phyloP scores from a whole-genome alignment of 2,797 vertebrate species.

The Gambelia wislizenii region DNA sequence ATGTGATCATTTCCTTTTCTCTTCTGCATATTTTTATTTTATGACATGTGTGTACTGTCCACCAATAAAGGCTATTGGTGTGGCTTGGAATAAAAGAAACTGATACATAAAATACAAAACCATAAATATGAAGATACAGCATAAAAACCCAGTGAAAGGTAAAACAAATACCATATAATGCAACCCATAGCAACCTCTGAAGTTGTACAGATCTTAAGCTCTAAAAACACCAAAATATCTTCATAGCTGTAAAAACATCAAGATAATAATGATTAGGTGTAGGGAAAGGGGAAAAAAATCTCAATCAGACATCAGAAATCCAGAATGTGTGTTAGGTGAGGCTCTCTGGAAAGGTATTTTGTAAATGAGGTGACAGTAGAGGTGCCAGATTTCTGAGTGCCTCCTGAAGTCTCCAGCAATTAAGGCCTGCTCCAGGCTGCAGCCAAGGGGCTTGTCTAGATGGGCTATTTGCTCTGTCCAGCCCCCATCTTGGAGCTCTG shows the following conservation, averaged over 20 bases:
- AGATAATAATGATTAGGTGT: not conserved
- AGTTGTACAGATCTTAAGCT: not conserved
- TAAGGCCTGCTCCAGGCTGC: too few relatives aligned
- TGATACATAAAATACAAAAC: not conserved
- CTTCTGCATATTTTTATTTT: not conserved
- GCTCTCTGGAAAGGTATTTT: not conserved
- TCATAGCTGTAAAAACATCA: not conserved
- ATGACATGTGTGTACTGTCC: not conserved
- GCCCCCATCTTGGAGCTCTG: too few relatives aligned
- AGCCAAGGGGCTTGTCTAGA: too few relatives aligned
- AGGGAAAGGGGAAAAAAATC: not conserved
- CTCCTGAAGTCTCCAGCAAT: too few relatives aligned
- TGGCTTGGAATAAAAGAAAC: not conserved
- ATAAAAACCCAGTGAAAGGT: not conserved
- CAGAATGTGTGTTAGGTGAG: not conserved
- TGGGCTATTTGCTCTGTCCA: too few relatives aligned
- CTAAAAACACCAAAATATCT: not conserved
- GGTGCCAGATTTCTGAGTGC: too few relatives aligned
- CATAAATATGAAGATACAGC: not conserved
- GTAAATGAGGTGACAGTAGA: not conserved
- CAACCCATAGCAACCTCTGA: not conserved
- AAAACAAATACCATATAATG: not conserved
- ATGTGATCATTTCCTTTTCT: not conserved
- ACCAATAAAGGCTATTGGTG: not conserved
- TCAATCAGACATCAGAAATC: not conserved